Evolutionary conservation across 2,113 vertebrate genomes (phyloP), one percentile per base, ranked within the genome.

Genomic region (Struthio camelus): DNA sequence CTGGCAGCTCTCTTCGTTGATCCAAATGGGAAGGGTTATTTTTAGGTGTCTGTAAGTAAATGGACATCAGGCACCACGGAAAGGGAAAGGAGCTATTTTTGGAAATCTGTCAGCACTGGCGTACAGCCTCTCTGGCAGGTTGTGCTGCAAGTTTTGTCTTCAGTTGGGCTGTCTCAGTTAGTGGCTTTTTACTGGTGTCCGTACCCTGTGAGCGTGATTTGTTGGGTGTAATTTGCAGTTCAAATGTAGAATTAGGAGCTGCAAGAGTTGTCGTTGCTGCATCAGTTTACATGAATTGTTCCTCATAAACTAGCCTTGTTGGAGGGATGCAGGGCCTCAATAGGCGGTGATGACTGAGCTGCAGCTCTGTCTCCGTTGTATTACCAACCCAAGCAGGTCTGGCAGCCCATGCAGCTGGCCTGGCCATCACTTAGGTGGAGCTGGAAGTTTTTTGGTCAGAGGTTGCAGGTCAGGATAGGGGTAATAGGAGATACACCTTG

Each of bases 401-500:
- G 56, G 32, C 56, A 59, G 56, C 30, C 30, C 30, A 34, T 17
- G 7, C 32, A 59, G 56, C 56, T 59, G 46, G 46, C 46, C 46
- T 48, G 32, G 27, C 16, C 48, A 36, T n/a, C 46, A 27, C 8
- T 36, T 71, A 51, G 34, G 34, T 36, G 5, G 32, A 71, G 22
- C 40, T 71, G 77, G 56, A 23, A 89, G 51, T 27, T 76, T 72
- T 65, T 27, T 48, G 77, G 76, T 36, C 65, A 64, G 65, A 80
- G 38, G 58, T 3, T 66, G 42, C 20, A 40, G 14, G 6, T 38
- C 54, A 17, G 15, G 14, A 79, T 19, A 17, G 56, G 46, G 56
- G 2, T 15, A 79, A 1, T 0, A 0, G 4, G 14, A 59, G 34
- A 48, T 32, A 7, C 14, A 2, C 9, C 62, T 44, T 0, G 1